Base-by-base conservation (phyloP, 2,888 invertebrate species). In the Venusia cambrica region DNA sequence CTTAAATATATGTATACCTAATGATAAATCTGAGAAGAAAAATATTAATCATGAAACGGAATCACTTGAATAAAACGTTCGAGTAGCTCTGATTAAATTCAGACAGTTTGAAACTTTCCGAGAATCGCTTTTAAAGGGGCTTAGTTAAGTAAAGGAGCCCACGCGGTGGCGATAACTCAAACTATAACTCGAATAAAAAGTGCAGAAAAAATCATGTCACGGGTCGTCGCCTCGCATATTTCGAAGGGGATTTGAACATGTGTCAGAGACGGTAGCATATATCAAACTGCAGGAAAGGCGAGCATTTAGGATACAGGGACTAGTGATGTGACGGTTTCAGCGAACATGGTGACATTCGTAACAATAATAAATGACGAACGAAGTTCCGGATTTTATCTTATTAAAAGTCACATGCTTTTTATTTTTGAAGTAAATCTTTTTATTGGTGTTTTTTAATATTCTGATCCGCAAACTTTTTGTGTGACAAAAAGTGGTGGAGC, bases 221-320 rank as follows among this genome's bases (percentile, higher is more conserved):
- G 63, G 71, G 65, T 66, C 68, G 63, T 51, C 67, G 61, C 60
- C 68, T 64, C 54, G 54, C 62, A 63, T 68, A 63, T 60, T 61
- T 61, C 52, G 52, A 53, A 51, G 54, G 54, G 62, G 62, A 62
- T 69, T 68, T 66, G 53, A 71, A 73, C 78, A 77, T 64, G 64
- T 81, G 78, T 73, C 65, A 61, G 53, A 55, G 51, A 51, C 50
- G 62, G 61, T 59, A 60, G 62, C 63, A 74, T 71, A 75, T 73
- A 71, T 74, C 63, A 67, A 67, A 63, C 54, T 65, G 58, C 54
- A 55, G 45, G 40, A 40, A 49, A 51, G 47, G 45, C 45, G 27
- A 43, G 47, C 41, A 30, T 45, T 38, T 50, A 25, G 37, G 30
- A 33, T 24, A 29, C 24, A 19, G 18, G 14, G n/a, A 18, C n/a